A percentile compares a stretch with the other conserved stretches of the same genome.
phyloP scores from a whole-genome alignment of 35 echinoderm and acorn worm species.

The Stichopus chloronotus region DNA sequence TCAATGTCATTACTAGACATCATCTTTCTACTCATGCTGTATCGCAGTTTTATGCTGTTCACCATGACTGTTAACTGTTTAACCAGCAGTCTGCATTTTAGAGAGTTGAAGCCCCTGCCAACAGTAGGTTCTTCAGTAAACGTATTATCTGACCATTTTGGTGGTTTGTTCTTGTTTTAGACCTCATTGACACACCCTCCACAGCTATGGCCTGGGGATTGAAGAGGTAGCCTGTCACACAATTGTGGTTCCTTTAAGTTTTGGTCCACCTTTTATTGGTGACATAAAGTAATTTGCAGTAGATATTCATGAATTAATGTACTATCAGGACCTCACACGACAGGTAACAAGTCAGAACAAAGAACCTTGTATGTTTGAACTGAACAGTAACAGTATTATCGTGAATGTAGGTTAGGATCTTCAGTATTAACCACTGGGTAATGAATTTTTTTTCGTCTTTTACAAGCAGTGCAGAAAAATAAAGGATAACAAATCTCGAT shows the following conservation, averaged over 20 bases:
- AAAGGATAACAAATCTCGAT: too few species aligned
- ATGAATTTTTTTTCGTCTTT: too few species aligned
- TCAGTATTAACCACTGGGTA: too few species aligned
- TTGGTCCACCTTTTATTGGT: background rate
- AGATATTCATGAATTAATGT: background rate
- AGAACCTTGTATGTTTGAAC: background rate
- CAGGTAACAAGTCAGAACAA: background rate
- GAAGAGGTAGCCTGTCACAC: constrained; percentile 66
- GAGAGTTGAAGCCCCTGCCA: background rate
- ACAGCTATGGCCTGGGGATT: constrained; percentile 39
- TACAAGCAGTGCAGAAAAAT: too few species aligned
- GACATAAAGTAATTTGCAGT: background rate
- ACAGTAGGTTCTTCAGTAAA: background rate
- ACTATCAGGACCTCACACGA: background rate
- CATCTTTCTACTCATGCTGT: too few species aligned
- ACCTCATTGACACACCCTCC: constrained; percentile 56
- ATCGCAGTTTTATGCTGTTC: too few species aligned
- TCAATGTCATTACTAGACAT: too few species aligned
- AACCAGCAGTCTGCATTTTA: background rate
- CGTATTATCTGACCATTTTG: constrained; percentile 49
- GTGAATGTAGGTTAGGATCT: too few species aligned
- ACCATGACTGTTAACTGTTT: too few species aligned
- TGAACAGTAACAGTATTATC: background rate
- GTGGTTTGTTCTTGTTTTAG: constrained; percentile 66
- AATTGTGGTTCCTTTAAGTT: constrained; percentile 28